Conservation (phyloP, 2,888 invertebrate species). For the Nyleta sp. region DNA sequence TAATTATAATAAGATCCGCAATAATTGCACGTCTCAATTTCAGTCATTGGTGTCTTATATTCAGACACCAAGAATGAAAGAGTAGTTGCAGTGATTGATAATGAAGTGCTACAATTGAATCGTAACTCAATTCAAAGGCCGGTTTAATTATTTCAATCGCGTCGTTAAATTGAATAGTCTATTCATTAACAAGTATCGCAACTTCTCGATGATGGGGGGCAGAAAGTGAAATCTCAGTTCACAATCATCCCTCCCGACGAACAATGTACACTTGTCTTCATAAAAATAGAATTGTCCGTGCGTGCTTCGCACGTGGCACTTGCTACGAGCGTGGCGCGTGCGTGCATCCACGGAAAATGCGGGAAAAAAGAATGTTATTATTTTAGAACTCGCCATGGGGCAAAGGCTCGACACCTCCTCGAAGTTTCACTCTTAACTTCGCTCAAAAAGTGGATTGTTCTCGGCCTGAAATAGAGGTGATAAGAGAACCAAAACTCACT, state of each 20-base stretch:
- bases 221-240: conserved; percentile 2
- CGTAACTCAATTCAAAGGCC: too few species aligned
- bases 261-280: conserved; percentile 41
- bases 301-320: conserved; percentile 78
- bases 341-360: conserved; percentile 66
- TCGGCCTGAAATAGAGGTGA: too few species aligned
- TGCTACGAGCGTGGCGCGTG: conserved; percentile 72
- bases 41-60: too few species aligned
- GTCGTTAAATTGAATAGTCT: too few species aligned
- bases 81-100: too few species aligned
- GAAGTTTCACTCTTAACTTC: conserved; percentile 81
- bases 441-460: too few species aligned
- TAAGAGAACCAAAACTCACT: conserved; percentile 65
- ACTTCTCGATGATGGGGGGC: too few species aligned
- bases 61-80: too few species aligned
- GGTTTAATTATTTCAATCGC: too few species aligned
- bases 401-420: conserved; percentile 80
- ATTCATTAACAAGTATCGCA: too few species aligned
- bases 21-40: too few species aligned
- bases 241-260: conserved; percentile 9
- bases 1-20: neutral
- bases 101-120: too few species aligned
- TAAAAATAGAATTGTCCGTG: conserved; percentile 71
- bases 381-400: conserved; percentile 82
- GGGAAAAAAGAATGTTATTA: conserved; percentile 79